phyloP scores from a whole-genome alignment of 2,797 vertebrate genomes.

The Cryptoprocta ferox region DNA sequence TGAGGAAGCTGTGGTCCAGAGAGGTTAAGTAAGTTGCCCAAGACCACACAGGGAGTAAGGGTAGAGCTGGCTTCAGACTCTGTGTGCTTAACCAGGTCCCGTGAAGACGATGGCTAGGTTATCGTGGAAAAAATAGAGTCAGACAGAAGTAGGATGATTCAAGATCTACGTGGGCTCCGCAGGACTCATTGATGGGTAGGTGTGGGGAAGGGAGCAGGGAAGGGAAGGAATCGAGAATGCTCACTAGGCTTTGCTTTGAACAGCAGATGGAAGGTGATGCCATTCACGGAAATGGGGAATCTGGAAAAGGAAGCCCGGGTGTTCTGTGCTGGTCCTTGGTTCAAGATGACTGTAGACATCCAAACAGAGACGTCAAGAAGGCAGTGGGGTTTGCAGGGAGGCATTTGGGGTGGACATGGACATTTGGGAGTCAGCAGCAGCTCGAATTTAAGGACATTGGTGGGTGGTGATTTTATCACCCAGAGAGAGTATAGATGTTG shows the following conservation, averaged over 20 bases:
- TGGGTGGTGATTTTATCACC: background rate
- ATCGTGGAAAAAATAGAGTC: background rate
- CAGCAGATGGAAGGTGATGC: background rate
- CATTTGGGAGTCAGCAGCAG: too few relatives aligned
- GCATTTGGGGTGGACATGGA: background rate
- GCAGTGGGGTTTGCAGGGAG: background rate
- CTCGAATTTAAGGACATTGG: background rate
- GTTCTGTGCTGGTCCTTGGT: background rate
- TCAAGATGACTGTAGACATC: background rate
- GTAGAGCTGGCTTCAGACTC: background rate
- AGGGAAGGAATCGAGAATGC: background rate
- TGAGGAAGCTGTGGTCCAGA: constrained; percentile 1
- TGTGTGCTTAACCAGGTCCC: background rate
- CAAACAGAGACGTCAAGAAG: background rate
- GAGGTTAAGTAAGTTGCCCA: constrained; percentile 28
- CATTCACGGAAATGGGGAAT: background rate
- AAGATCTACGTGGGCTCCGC: background rate
- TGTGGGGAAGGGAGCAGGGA: rapidly evolving
- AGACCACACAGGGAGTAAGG: background rate
- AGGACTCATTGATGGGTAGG: background rate
- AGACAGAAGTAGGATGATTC: background rate
- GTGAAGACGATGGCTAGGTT: background rate
- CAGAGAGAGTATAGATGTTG: background rate
- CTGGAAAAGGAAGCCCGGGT: background rate
- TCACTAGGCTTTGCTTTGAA: background rate